Conservation (phyloP, 1,140 invertebrate species). For the Polypedilum pembai region DNA sequence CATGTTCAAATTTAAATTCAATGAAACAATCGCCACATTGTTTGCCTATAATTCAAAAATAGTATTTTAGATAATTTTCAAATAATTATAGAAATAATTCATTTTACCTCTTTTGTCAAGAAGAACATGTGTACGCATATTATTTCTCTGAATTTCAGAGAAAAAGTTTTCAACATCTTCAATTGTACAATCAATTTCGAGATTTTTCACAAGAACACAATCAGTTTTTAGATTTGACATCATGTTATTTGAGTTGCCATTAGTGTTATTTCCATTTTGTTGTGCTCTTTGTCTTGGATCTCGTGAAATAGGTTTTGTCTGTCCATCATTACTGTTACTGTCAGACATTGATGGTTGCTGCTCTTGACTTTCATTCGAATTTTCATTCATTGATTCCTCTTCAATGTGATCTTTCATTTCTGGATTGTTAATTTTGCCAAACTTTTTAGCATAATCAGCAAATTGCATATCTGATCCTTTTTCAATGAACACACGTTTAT, state of each 20-base stretch:
- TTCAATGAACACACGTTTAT: slow-evolving; percentile 34
- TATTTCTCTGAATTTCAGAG: slow-evolving; percentile 63
- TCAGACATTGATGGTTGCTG: slow-evolving; percentile 36
- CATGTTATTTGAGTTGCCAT: slow-evolving; percentile 23
- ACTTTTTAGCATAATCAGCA: slow-evolving; percentile 34
- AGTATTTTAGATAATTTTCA: background rate
- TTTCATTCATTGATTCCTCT: background rate
- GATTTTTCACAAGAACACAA: slow-evolving; percentile 63
- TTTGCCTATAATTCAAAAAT: slow-evolving; percentile 35
- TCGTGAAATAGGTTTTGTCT: background rate
- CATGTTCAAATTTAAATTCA: slow-evolving; percentile 63
- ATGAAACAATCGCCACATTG: slow-evolving; percentile 78
- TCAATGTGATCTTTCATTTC: slow-evolving; percentile 25
- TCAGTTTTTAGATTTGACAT: slow-evolving; percentile 42
- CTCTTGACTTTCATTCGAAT: slow-evolving; percentile 27
- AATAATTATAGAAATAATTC: background rate
- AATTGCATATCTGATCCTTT: slow-evolving; percentile 38
- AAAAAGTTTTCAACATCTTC: slow-evolving; percentile 75
- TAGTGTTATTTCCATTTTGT: background rate
- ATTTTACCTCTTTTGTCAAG: slow-evolving; percentile 51
- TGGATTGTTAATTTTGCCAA: slow-evolving; percentile 2
- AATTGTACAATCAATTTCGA: slow-evolving; percentile 66
- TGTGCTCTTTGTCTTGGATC: slow-evolving; percentile 4
- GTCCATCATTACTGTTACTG: background rate
- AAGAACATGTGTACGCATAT: slow-evolving; percentile 69